Conservation (phyloP, 2,113 vertebrate genomes). For the Platysteira castanea region DNA sequence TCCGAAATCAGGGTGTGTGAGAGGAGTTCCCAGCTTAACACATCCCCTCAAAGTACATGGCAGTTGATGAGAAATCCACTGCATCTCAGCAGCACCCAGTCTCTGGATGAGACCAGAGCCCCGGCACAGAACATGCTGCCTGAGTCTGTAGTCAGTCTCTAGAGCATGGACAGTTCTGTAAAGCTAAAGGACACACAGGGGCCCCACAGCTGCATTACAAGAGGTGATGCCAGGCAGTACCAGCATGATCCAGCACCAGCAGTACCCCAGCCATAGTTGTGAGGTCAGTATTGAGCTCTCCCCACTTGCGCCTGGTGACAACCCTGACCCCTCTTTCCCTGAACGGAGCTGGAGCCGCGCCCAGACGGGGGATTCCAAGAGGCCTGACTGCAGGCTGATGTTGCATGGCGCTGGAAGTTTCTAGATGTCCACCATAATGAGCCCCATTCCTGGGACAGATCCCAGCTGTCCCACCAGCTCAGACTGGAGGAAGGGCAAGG, state of each 20-base stretch:
- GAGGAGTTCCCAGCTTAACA: background rate
- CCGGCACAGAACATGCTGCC: no score
- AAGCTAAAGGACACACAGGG: rapidly evolving
- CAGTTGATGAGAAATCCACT: background rate
- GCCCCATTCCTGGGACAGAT: conserved; percentile 1
- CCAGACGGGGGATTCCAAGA: background rate
- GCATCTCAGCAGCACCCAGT: background rate
- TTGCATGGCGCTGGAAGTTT: background rate
- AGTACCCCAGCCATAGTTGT: background rate
- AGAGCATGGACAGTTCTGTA: background rate
- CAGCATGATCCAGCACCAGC: background rate
- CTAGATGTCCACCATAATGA: background rate
- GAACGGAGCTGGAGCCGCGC: rapidly evolving
- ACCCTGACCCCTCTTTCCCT: rapidly evolving
- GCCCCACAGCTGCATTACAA: rapidly evolving
- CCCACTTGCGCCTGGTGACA: background rate
- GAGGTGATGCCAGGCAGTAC: rapidly evolving
- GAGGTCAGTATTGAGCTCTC: background rate
- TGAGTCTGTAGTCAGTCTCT: rapidly evolving
- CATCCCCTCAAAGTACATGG: background rate
- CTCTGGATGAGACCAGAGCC: background rate
- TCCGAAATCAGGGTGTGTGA: background rate
- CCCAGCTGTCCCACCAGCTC: conserved; percentile 40
- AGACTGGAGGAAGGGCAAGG: background rate
- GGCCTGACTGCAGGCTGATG: background rate